Conservation (phyloP, 2,797 vertebrate species). For the Oryzias dopingdopingensis region DNA sequence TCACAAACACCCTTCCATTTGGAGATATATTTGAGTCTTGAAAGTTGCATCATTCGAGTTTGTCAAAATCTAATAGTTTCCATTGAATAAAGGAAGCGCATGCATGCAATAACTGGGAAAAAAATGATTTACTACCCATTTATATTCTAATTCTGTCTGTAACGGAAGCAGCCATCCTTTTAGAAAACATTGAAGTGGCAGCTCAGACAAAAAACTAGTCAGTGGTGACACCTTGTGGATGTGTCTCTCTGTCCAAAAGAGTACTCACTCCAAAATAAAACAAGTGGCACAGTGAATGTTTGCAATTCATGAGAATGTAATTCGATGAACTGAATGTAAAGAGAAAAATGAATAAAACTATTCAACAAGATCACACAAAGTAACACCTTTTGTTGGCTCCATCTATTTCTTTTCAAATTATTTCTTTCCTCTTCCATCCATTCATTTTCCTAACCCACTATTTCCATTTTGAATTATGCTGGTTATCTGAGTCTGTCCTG, state of each 20-base stretch:
- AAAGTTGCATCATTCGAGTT: constrained; percentile 2
- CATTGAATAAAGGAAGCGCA: background rate
- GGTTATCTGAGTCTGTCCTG: too few relatives aligned
- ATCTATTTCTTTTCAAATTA: too few relatives aligned
- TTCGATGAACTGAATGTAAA: background rate
- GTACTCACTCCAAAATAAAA: background rate
- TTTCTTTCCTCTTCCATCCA: too few relatives aligned
- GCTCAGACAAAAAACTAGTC: constrained; percentile 7
- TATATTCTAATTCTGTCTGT: constrained; percentile 11
- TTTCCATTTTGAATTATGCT: too few relatives aligned
- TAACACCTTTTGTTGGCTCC: too few relatives aligned
- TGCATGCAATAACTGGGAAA: background rate
- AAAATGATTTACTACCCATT: background rate
- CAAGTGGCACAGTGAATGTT: background rate
- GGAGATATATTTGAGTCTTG: background rate
- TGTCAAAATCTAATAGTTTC: background rate
- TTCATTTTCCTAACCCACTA: too few relatives aligned
- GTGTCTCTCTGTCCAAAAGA: background rate
- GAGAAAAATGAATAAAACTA: background rate
- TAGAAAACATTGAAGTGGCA: constrained; percentile 13
- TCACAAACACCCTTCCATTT: background rate
- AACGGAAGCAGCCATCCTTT: constrained; percentile 26
- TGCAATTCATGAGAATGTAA: background rate
- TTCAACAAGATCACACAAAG: constrained; percentile 1
- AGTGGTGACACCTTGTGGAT: constrained; percentile 58